Conservation (phyloP, 2,888 invertebrate species). For the Rotaria magnacalcarata region DNA sequence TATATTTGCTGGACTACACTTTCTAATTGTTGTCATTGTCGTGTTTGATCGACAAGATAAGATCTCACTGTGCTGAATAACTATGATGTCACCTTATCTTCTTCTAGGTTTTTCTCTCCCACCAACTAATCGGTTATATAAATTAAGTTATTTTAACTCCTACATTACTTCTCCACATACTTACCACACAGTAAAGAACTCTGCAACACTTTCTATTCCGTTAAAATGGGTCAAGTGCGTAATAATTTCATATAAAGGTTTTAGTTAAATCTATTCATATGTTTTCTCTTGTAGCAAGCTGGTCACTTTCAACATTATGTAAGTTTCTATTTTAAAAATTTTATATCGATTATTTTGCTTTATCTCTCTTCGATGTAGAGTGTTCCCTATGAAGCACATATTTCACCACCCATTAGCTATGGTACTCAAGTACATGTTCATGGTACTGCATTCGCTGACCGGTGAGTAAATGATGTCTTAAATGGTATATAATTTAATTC, state of each 20-base stretch:
- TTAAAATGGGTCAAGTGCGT: neutral
- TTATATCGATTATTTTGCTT: neutral
- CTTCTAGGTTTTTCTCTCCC: neutral
- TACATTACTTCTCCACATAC: neutral
- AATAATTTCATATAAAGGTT: neutral
- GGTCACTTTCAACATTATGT: neutral
- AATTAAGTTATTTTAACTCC: neutral
- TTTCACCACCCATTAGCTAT: neutral
- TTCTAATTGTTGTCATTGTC: neutral
- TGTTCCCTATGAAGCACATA: neutral
- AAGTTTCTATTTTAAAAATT: neutral
- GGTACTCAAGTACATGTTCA: conserved; percentile 32
- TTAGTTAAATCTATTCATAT: neutral
- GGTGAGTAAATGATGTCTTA: neutral
- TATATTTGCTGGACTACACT: neutral
- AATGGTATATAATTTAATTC: neutral
- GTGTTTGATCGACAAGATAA: neutral
- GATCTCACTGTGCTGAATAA: neutral
- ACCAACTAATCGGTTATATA: neutral
- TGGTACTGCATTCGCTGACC: conserved; percentile 1
- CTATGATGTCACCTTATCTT: neutral
- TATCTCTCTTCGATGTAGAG: neutral
- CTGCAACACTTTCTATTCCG: too few species aligned
- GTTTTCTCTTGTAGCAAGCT: neutral
- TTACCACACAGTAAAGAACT: neutral